Evolutionary conservation across 2,888 invertebrate species (phyloP).

Genomic region (Sipha maydis): DNA sequence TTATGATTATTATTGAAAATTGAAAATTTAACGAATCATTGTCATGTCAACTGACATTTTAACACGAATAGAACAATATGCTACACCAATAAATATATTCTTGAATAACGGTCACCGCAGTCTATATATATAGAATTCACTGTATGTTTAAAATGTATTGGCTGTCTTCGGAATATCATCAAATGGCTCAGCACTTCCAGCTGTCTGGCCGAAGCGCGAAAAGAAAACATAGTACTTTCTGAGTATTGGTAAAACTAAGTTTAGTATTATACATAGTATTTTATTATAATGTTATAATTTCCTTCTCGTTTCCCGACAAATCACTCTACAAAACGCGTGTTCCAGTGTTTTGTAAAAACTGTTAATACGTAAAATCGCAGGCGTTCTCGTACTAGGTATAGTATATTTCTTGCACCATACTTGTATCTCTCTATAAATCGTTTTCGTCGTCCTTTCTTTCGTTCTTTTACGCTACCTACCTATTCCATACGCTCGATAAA

Average conservation of each 20-base stretch:
- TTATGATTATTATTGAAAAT: not conserved
- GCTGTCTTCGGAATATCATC: not conserved
- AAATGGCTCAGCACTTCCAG: not conserved
- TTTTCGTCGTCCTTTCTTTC: not conserved
- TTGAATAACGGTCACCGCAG: not conserved
- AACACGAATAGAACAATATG: not conserved
- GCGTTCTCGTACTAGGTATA: not conserved
- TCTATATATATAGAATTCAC: no score
- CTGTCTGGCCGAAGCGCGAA: no score
- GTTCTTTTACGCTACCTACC: not conserved
- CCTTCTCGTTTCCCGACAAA: not conserved
- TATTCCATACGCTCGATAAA: constrained; percentile 1
- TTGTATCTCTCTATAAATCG: no score
- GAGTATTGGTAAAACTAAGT: no score
- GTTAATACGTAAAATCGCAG: not conserved
- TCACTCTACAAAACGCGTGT: no score
- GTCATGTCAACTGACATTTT: not conserved
- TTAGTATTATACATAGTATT: no score
- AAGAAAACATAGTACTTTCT: no score
- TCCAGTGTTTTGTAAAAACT: not conserved
- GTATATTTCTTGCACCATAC: no score
- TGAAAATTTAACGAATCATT: not conserved
- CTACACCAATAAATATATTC: not conserved
- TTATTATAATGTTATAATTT: no score
- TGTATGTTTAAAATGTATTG: no score